Evolutionary conservation across 2,113 vertebrate species (phyloP).

Genomic region (Emydocephalus ijimae): DNA sequence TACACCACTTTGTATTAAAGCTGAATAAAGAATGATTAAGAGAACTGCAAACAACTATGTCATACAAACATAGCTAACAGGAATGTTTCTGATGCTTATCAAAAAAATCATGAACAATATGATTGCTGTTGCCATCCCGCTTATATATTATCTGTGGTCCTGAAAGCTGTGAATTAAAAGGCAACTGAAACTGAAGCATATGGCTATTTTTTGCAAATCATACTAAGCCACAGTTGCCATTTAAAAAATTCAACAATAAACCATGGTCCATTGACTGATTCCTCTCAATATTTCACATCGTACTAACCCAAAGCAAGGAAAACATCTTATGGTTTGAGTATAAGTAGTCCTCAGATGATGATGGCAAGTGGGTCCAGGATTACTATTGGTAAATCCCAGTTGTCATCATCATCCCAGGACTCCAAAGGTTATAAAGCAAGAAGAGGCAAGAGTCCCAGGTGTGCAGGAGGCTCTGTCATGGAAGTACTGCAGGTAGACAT

Average conservation of each 20-base stretch:
- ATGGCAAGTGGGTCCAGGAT: not conserved
- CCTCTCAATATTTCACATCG: not conserved
- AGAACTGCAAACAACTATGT: not conserved
- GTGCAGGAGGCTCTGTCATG: not conserved
- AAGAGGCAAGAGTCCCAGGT: not conserved
- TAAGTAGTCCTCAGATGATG: not conserved
- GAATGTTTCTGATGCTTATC: not conserved
- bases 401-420: not conserved
- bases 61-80: not conserved
- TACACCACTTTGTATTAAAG: not conserved
- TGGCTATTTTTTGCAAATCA: not conserved
- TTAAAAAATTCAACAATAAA: not conserved
- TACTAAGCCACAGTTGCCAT: not conserved
- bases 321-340: not conserved
- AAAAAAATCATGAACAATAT: not conserved
- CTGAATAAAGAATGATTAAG: not conserved
- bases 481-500: not conserved
- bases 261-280: not conserved
- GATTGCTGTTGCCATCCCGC: not conserved
- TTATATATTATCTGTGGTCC: not conserved
- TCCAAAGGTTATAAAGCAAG: not conserved
- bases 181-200: not conserved
- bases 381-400: not conserved
- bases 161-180: not conserved
- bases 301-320: not conserved